These are phyloP conservation scores for Podilymbus podiceps DNA, from an alignment of 2,113 vertebrate genomes.

Conservation along the genomic window DNA sequence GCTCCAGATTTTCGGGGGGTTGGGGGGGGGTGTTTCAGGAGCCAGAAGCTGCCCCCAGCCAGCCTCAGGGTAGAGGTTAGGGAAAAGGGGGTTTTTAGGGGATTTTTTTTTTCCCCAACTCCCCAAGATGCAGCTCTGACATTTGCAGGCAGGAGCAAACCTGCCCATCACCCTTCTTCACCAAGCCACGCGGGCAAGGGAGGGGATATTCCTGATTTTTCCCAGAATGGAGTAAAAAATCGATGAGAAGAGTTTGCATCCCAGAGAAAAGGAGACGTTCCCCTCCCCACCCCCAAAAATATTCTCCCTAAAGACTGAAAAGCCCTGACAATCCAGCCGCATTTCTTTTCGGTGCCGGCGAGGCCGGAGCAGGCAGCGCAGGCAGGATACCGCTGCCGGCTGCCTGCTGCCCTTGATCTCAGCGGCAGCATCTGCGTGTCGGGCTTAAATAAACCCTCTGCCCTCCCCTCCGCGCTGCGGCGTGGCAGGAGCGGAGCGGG, in stretches of 20 bases:
- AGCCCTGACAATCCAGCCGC: neutral
- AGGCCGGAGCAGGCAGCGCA: neutral
- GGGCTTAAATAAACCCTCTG: neutral
- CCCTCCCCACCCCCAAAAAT: neutral
- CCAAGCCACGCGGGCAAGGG: neutral
- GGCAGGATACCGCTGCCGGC: neutral
- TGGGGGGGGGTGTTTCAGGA: too few relatives aligned
- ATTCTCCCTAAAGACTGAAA: neutral
- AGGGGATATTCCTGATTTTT: neutral
- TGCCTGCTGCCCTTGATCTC: neutral
- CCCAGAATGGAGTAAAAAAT: neutral
- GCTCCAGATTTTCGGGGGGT: neutral
- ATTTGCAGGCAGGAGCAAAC: neutral
- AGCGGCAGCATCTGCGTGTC: neutral
- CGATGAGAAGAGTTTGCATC: neutral
- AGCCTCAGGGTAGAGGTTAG: neutral
- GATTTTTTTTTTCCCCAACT: neutral
- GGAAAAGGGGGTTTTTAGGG: neutral
- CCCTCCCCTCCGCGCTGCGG: neutral
- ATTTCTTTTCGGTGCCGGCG: neutral
- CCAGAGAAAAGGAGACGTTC: neutral
- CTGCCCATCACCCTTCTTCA: neutral
- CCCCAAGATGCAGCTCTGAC: neutral
- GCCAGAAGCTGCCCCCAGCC: neutral
- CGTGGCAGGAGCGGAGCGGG: neutral